Evolutionary conservation across 2,888 invertebrate species (phyloP), one percentile per base, ranked within the genome.

Genomic region (Ormyrus thymus): DNA sequence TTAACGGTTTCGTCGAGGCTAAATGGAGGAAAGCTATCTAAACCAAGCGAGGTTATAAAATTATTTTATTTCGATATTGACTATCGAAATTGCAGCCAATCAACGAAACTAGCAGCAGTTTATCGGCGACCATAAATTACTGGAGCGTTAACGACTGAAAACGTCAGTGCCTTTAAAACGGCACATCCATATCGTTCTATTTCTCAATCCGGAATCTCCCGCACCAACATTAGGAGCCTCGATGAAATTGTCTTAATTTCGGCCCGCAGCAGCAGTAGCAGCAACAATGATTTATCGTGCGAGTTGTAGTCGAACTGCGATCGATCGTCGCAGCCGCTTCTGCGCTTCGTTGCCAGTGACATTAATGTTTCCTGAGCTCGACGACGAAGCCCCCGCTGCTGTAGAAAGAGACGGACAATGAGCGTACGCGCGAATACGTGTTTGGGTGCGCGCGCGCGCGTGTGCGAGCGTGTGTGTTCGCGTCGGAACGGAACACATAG

Each of bases 361-460:
- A 83, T 85, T 86, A 86, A 87, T 87, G 86, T 86, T 88, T 89
- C 87, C 89, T 86, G 87, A 83, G 78, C 84, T 29, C 29, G 29
- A 29, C 29, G 29, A 29, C 29, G 29, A 85, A 84, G 48, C 58
- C 13, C 15, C 43, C 29, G 65, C 84, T 29, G 29, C 29, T 29
- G 29, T 29, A 29, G 29, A 83, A 81, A 83, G 59, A 50, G n/a
- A 50, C 59, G 15, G 29, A 70, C 59, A 83, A 83, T 80, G 81
- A 80, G 80, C n/a, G 9, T 46, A 72, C 76, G 72, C 72, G 62
- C 70, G 77, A 76, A 51, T 29, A 29, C 29, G 4, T 29, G 29
- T 29, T 29, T 1, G 29, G 29, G 29, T 29, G 29, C 29, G 29
- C 29, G 29, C 29, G 29, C 1, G 29, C 29, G 29, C 29, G 29